Evolutionary conservation across 2,888 invertebrate genomes (phyloP), one percentile per base, ranked within the genome.

Genomic region (Epinotia ramella): DNA sequence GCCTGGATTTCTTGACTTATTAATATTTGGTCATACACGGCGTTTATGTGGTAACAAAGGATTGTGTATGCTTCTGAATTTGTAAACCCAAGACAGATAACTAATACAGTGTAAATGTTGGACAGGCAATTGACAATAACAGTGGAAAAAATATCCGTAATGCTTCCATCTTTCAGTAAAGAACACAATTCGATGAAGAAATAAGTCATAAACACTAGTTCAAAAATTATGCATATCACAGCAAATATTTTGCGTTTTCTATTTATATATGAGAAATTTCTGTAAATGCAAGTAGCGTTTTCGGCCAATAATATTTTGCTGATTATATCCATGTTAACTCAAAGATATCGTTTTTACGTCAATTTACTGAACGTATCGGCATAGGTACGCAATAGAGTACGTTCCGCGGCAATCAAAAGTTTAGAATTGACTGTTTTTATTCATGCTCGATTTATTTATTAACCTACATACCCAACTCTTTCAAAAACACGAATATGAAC

Each of bases 271-370:
- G 49, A 49, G 49, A 65, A 65, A 65, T 65, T 65, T 65, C 65
- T 65, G 49, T 49, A 65, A 24, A 65, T 24, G 65, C 65, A 65
- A 12, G 24, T 24, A 12, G 49, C 65, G 49, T 65, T 65, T 65
- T 65, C 65, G 46, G 13, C 49, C 13, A 49, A 9, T 9, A 65
- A 65, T 6, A 65, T 49, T 24, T 65, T 65, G 24, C 11, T 16
- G 3, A 65, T 46, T 49, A 65, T 65, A 24, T 65, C 65, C 65
- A 65, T 65, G 7, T 4, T 13, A n/a, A n/a, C 6, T 53, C 53
- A 53, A 53, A n/a, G 2, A 1, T n/a, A 46, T 46, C 3, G 12
- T 46, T 13, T 46, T 46, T 46, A n/a, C 13, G 46, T 46, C 13
- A 13, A n/a, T 53, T 7, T 53, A 53, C n/a, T n/a, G n/a, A 53